Percentiles rank a stretch among this genome's conserved stretches.
phyloP scores from a whole-genome alignment of 1,140 invertebrate genomes.

The Venustaconcha ellipsiformis region DNA sequence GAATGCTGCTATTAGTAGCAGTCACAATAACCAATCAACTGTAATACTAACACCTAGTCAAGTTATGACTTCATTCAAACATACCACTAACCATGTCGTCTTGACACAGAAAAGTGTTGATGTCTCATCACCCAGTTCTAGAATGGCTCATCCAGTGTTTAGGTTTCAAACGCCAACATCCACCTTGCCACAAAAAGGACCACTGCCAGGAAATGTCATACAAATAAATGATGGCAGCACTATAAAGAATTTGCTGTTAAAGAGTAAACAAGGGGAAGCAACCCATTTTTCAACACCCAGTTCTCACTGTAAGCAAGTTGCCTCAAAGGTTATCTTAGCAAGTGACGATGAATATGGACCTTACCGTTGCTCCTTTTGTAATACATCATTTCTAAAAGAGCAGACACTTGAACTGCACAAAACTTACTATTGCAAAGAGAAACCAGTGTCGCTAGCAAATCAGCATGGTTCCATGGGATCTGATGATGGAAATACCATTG shows the following conservation, averaged over 20 bases:
- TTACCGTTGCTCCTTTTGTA: conserved; percentile 35
- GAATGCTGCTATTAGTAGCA: too few relatives aligned
- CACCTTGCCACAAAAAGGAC: conserved; percentile 1
- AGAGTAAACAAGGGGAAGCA: conserved; percentile 71
- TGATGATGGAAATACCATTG: background rate
- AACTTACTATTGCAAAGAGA: conserved; percentile 42
- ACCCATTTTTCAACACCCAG: conserved; percentile 15
- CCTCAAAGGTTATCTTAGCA: background rate
- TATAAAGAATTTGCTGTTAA: conserved; percentile 86
- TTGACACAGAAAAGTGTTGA: too few relatives aligned
- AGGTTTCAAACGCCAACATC: conserved; percentile 14
- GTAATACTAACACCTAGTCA: too few relatives aligned
- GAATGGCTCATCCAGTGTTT: conserved; percentile 7
- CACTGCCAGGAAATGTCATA: conserved; percentile 1
- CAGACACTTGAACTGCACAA: conserved; percentile 48
- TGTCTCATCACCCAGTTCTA: too few relatives aligned
- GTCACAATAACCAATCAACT: too few relatives aligned
- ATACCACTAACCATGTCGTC: too few relatives aligned
- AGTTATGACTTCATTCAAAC: too few relatives aligned
- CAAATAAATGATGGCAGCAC: conserved; percentile 77
- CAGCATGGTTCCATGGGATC: background rate
- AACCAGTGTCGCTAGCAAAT: conserved; percentile 11
- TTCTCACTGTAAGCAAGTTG: background rate
- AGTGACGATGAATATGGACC: conserved; percentile 12
- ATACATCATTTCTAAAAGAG: conserved; percentile 43